These are phyloP conservation scores for Larimichthys polyactis DNA, from an alignment of 2,113 vertebrate genomes.

Conservation along the genomic window DNA sequence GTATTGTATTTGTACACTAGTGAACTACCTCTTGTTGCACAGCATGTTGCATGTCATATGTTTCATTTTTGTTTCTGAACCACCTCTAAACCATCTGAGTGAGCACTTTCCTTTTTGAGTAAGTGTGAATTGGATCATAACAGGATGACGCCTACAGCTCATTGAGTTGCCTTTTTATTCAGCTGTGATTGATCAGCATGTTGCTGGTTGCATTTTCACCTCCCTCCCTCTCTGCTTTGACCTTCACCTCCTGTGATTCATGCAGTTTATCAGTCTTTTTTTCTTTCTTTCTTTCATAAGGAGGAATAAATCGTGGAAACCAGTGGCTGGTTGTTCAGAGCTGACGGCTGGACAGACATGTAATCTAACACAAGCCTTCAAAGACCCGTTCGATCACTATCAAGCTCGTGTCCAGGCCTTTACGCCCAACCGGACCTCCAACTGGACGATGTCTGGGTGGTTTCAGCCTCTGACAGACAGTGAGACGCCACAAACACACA, in stretches of 20 bases:
- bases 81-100: not conserved
- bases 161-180: not conserved
- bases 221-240: not conserved
- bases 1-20: too few species aligned
- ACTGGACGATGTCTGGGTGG: conserved; percentile 53
- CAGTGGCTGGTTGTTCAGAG: conserved; percentile 51
- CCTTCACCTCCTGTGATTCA: not conserved
- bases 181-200: not conserved
- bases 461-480: conserved; percentile 77
- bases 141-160: not conserved
- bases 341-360: conserved; percentile 65
- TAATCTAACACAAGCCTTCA: conserved; percentile 65
- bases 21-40: not conserved
- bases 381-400: conserved; percentile 27
- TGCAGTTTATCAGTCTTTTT: not conserved
- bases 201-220: too few species aligned
- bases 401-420: conserved; percentile 66
- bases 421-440: conserved; percentile 47
- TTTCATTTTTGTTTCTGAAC: conserved; percentile 50
- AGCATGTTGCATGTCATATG: not conserved
- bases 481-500: conserved; percentile 50
- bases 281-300: not conserved
- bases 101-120: conserved; percentile 25
- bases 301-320: conserved; percentile 63
- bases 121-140: not conserved